Conservation (phyloP, 2,797 vertebrate genomes). For the Sebastes diaconus region DNA sequence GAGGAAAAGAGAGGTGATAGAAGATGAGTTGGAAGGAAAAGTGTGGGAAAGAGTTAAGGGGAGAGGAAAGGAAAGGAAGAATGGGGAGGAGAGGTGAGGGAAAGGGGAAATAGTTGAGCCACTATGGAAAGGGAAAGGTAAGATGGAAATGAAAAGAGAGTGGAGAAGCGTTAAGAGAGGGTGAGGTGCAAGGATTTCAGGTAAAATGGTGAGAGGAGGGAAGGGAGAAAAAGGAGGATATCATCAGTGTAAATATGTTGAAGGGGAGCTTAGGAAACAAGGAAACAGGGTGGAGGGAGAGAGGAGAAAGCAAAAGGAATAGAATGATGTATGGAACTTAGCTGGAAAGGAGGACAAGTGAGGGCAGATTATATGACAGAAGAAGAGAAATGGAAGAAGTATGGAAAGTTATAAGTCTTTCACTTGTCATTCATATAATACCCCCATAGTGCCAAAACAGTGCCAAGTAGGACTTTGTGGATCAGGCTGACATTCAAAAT, state of each 20-base stretch:
- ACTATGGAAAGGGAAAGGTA: neutral
- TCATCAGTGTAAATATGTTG: neutral
- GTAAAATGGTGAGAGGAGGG: neutral
- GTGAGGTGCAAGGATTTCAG: neutral
- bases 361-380: neutral
- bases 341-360: neutral
- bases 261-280: neutral
- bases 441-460: neutral
- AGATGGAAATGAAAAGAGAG: neutral
- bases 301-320: neutral
- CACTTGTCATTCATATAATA: neutral
- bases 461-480: neutral
- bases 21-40: constrained; percentile 20
- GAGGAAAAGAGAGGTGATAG: constrained; percentile 32
- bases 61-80: neutral
- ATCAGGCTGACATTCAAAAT: neutral
- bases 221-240: neutral
- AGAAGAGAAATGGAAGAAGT: neutral
- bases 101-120: neutral
- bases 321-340: neutral
- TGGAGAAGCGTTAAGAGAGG: neutral
- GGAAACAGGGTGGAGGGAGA: neutral
- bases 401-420: constrained; percentile 1
- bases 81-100: neutral
- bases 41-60: neutral